Conservation (phyloP, 2,797 vertebrate species). For the Capromys pilorides region DNA sequence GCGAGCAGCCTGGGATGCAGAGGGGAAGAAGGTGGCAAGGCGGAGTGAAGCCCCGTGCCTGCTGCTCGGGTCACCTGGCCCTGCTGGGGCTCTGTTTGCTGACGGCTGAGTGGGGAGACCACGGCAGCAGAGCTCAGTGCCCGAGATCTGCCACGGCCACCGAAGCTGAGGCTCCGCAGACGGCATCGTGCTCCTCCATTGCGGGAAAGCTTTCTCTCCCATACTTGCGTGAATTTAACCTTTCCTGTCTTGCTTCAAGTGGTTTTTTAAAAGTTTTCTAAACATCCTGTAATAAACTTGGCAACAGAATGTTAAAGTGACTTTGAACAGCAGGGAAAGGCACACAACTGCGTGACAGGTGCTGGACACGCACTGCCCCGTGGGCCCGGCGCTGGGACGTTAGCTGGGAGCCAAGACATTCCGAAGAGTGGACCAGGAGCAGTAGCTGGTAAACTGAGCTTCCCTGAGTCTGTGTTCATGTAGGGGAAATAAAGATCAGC, state of each 20-base stretch:
- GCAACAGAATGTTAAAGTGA: neutral
- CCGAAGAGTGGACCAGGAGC: neutral
- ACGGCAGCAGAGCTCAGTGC: neutral
- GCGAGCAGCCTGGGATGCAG: too few species aligned
- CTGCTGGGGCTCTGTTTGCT: neutral
- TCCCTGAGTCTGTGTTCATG: neutral
- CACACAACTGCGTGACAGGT: neutral
- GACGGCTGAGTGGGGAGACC: neutral
- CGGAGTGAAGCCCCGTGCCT: neutral
- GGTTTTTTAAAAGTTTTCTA: neutral
- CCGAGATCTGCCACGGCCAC: neutral
- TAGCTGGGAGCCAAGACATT: neutral
- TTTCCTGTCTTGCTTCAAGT: constrained; percentile 6
- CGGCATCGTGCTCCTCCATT: neutral
- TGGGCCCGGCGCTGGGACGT: neutral
- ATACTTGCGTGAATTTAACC: neutral
- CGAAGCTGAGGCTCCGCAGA: neutral
- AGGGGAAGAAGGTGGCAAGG: too few species aligned
- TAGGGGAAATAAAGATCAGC: neutral
- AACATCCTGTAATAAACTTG: constrained; percentile 27
- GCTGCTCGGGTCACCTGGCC: neutral
- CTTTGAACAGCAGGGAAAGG: constrained; percentile 4
- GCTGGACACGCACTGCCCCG: neutral
- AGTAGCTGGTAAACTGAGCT: neutral
- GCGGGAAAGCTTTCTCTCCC: neutral